Conservation (phyloP, 2,888 invertebrate species). For the Cetonia aurata region DNA sequence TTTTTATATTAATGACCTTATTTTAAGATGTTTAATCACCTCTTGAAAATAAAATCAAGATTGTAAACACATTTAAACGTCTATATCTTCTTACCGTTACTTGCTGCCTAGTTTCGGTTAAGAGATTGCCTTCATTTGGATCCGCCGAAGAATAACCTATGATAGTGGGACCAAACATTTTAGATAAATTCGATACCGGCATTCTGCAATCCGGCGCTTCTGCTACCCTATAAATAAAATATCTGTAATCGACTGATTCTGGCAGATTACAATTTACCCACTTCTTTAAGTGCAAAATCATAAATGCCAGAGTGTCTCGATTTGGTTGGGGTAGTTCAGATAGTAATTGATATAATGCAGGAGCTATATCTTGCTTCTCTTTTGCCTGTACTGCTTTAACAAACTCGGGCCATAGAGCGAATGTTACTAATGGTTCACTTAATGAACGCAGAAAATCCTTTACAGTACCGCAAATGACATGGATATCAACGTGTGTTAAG, state of each 20-base stretch:
- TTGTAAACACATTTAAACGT: too few relatives aligned
- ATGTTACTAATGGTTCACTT: slow-evolving; percentile 90
- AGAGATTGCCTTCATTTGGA: slow-evolving; percentile 78
- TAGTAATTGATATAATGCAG: slow-evolving; percentile 81
- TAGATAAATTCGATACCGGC: slow-evolving; percentile 89
- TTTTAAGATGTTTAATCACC: too few relatives aligned
- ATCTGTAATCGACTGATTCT: slow-evolving; percentile 26
- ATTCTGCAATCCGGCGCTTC: slow-evolving; percentile 89
- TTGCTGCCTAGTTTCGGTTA: slow-evolving; percentile 84
- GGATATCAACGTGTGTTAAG: slow-evolving; percentile 80
- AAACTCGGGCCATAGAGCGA: slow-evolving; percentile 85
- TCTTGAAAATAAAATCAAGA: too few relatives aligned
- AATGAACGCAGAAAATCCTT: slow-evolving; percentile 94
- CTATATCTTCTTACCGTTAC: slow-evolving; percentile 71
- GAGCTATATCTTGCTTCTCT: slow-evolving; percentile 73
- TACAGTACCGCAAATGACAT: slow-evolving; percentile 92
- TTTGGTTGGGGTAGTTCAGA: slow-evolving; percentile 91
- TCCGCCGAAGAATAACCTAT: slow-evolving; percentile 88
- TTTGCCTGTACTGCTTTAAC: slow-evolving; percentile 74
- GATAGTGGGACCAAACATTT: slow-evolving; percentile 94
- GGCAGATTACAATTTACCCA: slow-evolving; percentile 59
- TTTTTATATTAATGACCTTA: too few relatives aligned
- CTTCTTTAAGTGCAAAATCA: slow-evolving; percentile 91
- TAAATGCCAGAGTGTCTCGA: slow-evolving; percentile 93
- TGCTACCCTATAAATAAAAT: slow-evolving; percentile 75